phyloP scores from a whole-genome alignment of 2,888 invertebrate genomes.

The Spodoptera picta region DNA sequence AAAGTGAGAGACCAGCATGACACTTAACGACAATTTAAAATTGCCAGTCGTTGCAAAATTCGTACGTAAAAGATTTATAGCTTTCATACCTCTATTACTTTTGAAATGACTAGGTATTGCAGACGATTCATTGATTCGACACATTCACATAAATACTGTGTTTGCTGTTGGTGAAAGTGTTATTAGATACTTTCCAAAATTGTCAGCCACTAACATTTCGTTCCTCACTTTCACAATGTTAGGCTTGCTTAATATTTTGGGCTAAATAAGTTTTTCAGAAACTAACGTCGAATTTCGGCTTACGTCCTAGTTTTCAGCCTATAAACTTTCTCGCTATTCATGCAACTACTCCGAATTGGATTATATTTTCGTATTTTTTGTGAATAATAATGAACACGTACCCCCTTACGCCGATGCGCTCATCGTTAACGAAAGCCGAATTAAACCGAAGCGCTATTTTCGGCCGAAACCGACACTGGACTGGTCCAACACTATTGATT shows the following conservation, averaged over 20 bases:
- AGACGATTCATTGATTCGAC: constrained; percentile 2
- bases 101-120: background rate
- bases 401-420: background rate
- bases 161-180: constrained; percentile 39
- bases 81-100: background rate
- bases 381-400: background rate
- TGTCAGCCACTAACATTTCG: constrained; percentile 12
- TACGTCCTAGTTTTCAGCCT: constrained; percentile 1
- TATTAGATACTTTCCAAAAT: constrained; percentile 37
- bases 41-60: too few relatives aligned
- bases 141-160: constrained; percentile 11
- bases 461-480: background rate
- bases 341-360: background rate
- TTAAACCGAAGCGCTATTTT: constrained; percentile 6
- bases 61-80: too few relatives aligned
- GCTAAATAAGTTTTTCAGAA: constrained; percentile 20
- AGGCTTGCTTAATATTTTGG: constrained; percentile 38
- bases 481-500: background rate
- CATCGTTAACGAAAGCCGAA: background rate
- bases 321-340: constrained; percentile 7
- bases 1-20: too few relatives aligned
- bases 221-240: constrained; percentile 37
- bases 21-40: too few relatives aligned
- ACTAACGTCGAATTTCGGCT: background rate
- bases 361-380: constrained; percentile 8